Evolutionary conservation across 2,888 invertebrate species (phyloP).

Genomic region (Tanytarsus gracilentus): DNA sequence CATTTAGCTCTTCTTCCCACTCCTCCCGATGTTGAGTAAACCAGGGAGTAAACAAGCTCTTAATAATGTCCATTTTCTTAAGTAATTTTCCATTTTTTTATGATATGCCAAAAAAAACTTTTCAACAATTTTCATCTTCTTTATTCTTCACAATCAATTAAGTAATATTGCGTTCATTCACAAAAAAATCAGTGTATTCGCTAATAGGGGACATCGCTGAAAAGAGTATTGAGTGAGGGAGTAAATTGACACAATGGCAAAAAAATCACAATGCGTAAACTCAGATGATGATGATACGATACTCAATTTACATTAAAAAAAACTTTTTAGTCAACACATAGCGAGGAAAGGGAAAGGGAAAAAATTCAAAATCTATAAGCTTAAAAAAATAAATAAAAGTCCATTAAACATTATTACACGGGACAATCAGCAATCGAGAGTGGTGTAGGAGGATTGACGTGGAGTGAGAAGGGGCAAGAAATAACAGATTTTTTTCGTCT

Average conservation of each 20-base stretch:
- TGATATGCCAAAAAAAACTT: conserved; percentile 6
- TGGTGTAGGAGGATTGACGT: neutral
- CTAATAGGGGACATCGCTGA: neutral
- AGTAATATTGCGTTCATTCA: conserved; percentile 1
- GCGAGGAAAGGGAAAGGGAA: neutral
- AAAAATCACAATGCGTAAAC: conserved; percentile 25
- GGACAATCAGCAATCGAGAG: no score
- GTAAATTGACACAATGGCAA: neutral
- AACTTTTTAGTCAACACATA: neutral
- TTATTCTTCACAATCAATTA: conserved; percentile 26
- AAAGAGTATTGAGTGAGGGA: neutral
- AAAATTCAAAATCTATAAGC: conserved; percentile 12
- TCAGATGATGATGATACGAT: conserved; percentile 25
- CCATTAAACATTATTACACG: conserved; percentile 20
- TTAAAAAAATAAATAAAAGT: conserved; percentile 27
- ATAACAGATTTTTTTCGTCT: neutral
- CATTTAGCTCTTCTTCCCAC: no score
- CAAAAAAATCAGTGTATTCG: neutral
- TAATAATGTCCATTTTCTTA: conserved; percentile 24
- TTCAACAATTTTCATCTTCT: neutral
- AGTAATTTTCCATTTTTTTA: conserved; percentile 6
- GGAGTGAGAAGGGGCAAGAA: neutral
- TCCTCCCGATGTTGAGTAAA: no score
- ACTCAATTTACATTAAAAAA: conserved; percentile 21
- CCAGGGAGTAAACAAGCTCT: conserved; percentile 24